These are phyloP conservation scores for Riparia riparia DNA, from an alignment of 2,113 vertebrate genomes.

Conservation along the genomic window DNA sequence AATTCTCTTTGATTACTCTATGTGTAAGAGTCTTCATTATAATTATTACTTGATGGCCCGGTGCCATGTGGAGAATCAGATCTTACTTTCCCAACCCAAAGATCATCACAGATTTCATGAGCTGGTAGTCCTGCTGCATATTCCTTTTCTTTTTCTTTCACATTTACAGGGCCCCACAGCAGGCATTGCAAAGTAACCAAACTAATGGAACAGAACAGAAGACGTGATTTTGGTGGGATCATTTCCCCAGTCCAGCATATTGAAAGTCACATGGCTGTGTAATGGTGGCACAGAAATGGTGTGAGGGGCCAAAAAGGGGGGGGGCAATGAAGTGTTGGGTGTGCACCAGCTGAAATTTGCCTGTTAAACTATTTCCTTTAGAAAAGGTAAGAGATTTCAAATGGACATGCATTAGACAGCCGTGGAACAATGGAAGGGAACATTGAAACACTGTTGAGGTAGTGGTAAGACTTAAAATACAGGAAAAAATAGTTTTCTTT, in stretches of 20 bases:
- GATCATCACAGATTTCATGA: not conserved
- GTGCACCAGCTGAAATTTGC: not conserved
- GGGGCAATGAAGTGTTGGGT: not conserved
- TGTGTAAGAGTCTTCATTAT: not conserved
- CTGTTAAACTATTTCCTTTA: not conserved
- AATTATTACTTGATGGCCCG: not conserved
- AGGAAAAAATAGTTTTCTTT: not conserved
- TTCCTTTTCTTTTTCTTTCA: not conserved
- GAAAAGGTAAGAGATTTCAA: not conserved
- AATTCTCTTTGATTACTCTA: not conserved
- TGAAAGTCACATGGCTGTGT: not conserved
- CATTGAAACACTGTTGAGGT: not conserved
- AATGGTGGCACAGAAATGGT: not conserved
- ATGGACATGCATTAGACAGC: not conserved
- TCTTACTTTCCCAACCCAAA: not conserved
- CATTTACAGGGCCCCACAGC: not conserved
- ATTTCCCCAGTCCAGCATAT: not conserved
- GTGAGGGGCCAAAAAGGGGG: not conserved
- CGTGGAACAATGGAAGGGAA: not conserved
- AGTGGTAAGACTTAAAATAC: not conserved
- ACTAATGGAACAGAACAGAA: not conserved
- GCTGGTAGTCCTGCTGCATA: not conserved
- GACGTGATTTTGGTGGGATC: not conserved
- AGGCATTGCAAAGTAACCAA: not conserved
- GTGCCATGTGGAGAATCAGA: not conserved